These are phyloP conservation scores for Eristalis arbustorum DNA, from an alignment of 2,888 invertebrate genomes.

Conservation along the genomic window DNA sequence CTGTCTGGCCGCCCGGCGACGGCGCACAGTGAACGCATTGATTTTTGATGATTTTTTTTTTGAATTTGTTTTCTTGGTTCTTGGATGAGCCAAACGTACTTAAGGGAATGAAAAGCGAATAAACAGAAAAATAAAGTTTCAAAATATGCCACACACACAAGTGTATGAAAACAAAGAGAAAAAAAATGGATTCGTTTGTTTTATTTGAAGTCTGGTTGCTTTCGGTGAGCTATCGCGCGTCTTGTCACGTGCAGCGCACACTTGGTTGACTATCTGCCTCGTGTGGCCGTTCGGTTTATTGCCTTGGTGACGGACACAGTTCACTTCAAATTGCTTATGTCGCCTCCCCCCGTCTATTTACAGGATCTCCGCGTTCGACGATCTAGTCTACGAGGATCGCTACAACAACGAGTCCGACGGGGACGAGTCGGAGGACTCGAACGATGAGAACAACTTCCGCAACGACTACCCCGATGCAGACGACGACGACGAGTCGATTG, in stretches of 20 bases:
- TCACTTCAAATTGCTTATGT: background rate
- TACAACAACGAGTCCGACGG: constrained; percentile 74
- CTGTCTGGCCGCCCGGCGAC: background rate
- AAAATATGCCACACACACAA: constrained; percentile 5
- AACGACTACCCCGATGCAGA: constrained; percentile 90
- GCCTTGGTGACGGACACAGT: background rate
- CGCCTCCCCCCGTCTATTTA: background rate
- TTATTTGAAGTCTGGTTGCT: constrained; percentile 23
- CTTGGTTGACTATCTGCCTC: background rate
- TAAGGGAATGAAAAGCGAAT: constrained; percentile 46
- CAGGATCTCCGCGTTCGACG: constrained; percentile 76
- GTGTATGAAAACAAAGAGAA: background rate
- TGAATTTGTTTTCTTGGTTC: constrained; percentile 56
- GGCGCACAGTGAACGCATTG: background rate
- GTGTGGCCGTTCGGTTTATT: background rate
- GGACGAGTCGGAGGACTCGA: constrained; percentile 86
- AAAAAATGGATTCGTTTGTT: constrained; percentile 26
- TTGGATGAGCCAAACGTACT: constrained; percentile 48
- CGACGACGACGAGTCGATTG: constrained; percentile 77
- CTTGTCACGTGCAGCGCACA: background rate
- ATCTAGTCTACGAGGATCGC: constrained; percentile 77
- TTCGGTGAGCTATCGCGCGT: background rate
- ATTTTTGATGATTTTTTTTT: constrained; percentile 25
- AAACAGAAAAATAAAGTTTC: constrained; percentile 37
- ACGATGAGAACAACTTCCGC: constrained; percentile 88